Evolutionary conservation across 2,888 invertebrate genomes (phyloP).

Genomic region (Spisula solida): DNA sequence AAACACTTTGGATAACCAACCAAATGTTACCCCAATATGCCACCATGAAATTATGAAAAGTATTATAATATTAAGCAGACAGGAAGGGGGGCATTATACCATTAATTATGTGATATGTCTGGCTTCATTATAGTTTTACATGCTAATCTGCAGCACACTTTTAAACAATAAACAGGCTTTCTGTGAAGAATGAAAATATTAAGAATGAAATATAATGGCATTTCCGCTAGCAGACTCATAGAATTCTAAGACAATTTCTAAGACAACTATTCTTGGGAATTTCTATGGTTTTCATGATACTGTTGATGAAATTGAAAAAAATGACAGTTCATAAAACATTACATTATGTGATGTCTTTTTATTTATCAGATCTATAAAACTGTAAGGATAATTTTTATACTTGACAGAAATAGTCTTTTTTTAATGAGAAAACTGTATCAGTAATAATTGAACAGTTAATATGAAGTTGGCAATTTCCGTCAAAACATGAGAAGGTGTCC

Average conservation of each 20-base stretch:
- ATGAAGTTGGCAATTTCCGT: too few species aligned
- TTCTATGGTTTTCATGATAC: neutral
- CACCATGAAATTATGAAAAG: slow-evolving; percentile 42
- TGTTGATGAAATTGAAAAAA: neutral
- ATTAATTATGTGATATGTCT: slow-evolving; percentile 40
- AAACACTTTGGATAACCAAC: neutral
- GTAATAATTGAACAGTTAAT: too few species aligned
- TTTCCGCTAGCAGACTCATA: neutral
- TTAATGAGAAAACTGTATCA: too few species aligned
- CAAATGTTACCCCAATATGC: slow-evolving; percentile 38
- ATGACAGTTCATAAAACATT: neutral
- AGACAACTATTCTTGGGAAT: neutral
- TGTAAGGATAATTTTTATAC: too few species aligned
- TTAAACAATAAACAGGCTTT: neutral
- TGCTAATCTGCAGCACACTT: neutral
- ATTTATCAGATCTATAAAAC: too few species aligned
- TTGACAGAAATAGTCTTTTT: too few species aligned
- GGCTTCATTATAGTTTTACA: slow-evolving; percentile 23
- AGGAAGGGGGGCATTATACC: slow-evolving; percentile 40
- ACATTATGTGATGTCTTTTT: too few species aligned
- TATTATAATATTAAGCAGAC: slow-evolving; percentile 36
- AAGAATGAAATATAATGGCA: neutral
- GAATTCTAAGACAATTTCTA: neutral
- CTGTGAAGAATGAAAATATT: neutral
- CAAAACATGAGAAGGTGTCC: too few species aligned